Evolutionary conservation across 2,113 vertebrate species (phyloP).

Genomic region (Strix aluco): DNA sequence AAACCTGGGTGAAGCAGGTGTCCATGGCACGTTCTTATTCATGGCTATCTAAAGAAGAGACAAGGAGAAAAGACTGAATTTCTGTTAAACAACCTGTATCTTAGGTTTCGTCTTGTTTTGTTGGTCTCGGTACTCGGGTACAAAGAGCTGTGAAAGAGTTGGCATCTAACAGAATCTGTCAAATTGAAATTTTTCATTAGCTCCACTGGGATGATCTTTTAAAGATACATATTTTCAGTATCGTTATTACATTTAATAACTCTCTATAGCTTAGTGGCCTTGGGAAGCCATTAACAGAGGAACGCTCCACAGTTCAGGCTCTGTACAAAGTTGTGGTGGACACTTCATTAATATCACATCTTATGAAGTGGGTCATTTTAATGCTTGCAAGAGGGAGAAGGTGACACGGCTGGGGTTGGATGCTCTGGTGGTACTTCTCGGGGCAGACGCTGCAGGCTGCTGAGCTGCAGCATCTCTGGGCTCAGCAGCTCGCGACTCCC

Average conservation of each 20-base stretch:
- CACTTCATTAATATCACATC: neutral
- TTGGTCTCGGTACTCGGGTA: neutral
- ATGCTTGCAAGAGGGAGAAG: neutral
- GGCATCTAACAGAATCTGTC: no score
- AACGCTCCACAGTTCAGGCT: neutral
- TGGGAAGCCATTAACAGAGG: neutral
- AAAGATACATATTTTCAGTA: neutral
- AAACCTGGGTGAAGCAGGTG: no score
- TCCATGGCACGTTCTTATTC: neutral
- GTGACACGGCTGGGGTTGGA: accelerated
- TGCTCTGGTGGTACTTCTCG: accelerated
- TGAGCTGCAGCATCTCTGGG: neutral
- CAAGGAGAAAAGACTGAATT: neutral
- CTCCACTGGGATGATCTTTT: neutral
- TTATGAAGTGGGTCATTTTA: neutral
- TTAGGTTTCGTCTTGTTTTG: neutral
- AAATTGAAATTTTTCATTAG: neutral
- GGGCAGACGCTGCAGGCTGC: neutral
- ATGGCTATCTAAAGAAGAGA: no score
- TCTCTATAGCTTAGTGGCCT: neutral
- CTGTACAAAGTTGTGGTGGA: neutral
- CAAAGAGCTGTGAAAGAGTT: neutral
- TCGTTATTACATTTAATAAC: neutral
- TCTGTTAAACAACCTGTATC: neutral
- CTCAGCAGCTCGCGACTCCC: neutral